Percentiles rank a stretch among this genome's conserved stretches.
These are phyloP conservation scores for Diplosoma virens DNA, from an alignment of 23 tunicate genomes.

Conservation along the genomic window DNA sequence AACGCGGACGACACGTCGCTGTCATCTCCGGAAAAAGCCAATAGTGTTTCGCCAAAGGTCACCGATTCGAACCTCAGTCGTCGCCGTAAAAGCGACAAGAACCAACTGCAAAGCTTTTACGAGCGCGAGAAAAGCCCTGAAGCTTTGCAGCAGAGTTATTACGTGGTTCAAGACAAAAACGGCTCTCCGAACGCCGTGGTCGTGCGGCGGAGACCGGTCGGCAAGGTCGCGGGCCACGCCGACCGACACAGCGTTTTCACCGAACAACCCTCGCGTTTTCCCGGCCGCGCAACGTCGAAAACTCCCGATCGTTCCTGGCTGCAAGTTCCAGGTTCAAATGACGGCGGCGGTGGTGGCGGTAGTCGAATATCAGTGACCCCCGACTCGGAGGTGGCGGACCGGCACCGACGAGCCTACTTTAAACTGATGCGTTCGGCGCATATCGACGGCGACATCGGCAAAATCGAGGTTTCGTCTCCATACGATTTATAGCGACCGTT, in stretches of 20 bases:
- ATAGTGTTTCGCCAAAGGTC: background rate
- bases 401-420: conserved; percentile 47
- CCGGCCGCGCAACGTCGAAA: background rate
- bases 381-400: conserved; percentile 41
- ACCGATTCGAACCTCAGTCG: background rate
- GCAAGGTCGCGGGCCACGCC: too few species aligned
- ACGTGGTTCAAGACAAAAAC: conserved; percentile 30
- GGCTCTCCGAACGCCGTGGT: background rate
- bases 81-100: background rate
- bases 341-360: conserved; percentile 12
- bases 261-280: conserved; percentile 36
- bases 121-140: conserved; percentile 64
- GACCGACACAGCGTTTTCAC: conserved; percentile 73
- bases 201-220: conserved; percentile 5
- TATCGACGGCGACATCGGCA: conserved; percentile 20
- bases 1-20: background rate
- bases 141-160: conserved; percentile 51
- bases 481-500: conserved; percentile 76
- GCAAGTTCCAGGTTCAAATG: background rate
- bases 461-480: conserved; percentile 56
- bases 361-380: conserved; percentile 29
- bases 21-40: background rate
- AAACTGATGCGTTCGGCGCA: conserved; percentile 35
- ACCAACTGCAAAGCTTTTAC: background rate
- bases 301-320: background rate